These are phyloP conservation scores for Solenodon paradoxus DNA, from an alignment of 2,113 vertebrate genomes.

Conservation along the genomic window DNA sequence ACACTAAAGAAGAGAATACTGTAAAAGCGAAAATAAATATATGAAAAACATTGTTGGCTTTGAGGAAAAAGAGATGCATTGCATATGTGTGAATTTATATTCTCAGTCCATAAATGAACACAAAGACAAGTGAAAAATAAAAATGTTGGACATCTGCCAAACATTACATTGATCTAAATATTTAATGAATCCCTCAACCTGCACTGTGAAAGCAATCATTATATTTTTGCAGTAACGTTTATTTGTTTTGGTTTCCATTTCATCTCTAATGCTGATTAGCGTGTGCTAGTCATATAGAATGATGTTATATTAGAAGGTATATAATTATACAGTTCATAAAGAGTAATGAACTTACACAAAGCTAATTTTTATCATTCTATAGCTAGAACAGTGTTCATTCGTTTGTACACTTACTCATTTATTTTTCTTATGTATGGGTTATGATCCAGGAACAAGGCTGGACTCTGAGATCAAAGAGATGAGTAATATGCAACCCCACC, in stretches of 20 bases:
- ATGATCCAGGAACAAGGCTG: slow-evolving; percentile 42
- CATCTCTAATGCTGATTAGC: slow-evolving; percentile 23
- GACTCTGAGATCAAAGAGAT: slow-evolving; percentile 37
- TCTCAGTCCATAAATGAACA: slow-evolving; percentile 29
- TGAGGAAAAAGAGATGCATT: slow-evolving; percentile 31
- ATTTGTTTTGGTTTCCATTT: slow-evolving; percentile 56
- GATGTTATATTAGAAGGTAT: slow-evolving; percentile 34
- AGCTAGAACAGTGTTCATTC: slow-evolving; percentile 21
- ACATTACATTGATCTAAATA: slow-evolving; percentile 57
- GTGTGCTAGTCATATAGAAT: slow-evolving; percentile 49
- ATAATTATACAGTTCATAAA: slow-evolving; percentile 40
- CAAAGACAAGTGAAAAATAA: slow-evolving; percentile 41
- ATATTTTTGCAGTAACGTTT: slow-evolving; percentile 27
- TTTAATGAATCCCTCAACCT: slow-evolving; percentile 57
- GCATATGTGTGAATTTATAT: neutral
- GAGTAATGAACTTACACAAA: neutral
- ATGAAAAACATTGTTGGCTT: slow-evolving; percentile 33
- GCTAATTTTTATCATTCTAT: slow-evolving; percentile 9
- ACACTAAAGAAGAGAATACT: neutral
- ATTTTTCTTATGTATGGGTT: slow-evolving; percentile 24
- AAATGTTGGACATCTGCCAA: slow-evolving; percentile 48
- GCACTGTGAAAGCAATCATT: slow-evolving; percentile 41
- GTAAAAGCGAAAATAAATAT: neutral
- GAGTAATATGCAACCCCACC: slow-evolving; percentile 47
- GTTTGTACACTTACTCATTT: slow-evolving; percentile 37